Base-by-base conservation (phyloP, 1,140 invertebrate genomes). In the Zaprionus tsacasi region DNA sequence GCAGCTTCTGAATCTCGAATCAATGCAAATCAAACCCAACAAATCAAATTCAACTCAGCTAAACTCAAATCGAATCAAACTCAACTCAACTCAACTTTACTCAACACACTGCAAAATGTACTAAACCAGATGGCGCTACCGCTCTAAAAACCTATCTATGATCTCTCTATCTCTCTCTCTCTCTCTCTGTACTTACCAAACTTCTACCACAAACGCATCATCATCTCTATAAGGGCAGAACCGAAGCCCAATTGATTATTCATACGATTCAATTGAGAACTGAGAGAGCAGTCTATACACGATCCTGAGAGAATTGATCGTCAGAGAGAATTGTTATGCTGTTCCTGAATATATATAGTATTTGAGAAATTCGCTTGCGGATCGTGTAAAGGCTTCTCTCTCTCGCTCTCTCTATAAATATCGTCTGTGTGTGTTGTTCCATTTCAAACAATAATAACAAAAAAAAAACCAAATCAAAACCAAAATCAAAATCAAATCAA, bases 61-160 rank as follows among this genome's bases (percentile, higher is more conserved):
- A 61, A 67, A 52, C 58, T 67, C 72, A 79, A 79, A 38, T 54
- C 56, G 13, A 73, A 69, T 54, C 61, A 2, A 30, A 30, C 54
- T 78, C 69, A 67, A 52, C 58, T 35, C 77, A 79, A 71, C 63
- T 64, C 76, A 56, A 79, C 69, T 64, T 48, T 21, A 74, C 70
- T 55, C 63, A 52, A 69, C 15, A 83, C 65, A 74, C 74, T 74
- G 68, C 61, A 57, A 81, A 74, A 66, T 56, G 60, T 85, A 83
- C 78, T 83, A 74, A 83, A 81, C 58, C 65, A 50, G 72, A 68
- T 60, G 70, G 72, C 81, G 81, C 79, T 43, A 76, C 81, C 64
- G 78, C 79, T 82, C 70, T 70, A 65, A 78, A 67, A 82, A 63
- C 45, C 60, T 66, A 38, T 80, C 66, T 79, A 64, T 68, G 13